Evolutionary conservation across 2,113 vertebrate genomes (phyloP), one percentile per base, ranked within the genome.

Genomic region (Rhinopomastus cyanomelas): DNA sequence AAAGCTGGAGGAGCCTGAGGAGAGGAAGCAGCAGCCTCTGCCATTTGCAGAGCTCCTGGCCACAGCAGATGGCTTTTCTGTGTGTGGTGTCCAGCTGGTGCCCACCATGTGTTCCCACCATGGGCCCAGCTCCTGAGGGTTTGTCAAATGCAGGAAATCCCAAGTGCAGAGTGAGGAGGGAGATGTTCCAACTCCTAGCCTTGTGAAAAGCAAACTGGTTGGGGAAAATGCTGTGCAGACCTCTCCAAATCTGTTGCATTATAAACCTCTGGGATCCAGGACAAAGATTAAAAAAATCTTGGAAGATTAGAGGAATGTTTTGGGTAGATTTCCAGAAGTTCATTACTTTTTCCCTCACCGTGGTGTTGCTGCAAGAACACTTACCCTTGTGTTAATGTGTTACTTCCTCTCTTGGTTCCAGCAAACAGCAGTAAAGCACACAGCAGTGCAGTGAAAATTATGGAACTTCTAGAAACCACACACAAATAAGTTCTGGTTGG

Each of bases 331-430:
- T 94, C 62, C 68, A 93, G 37, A 27, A 75, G 89, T 78, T 92
- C 37, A 53, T 52, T 8, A 69, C 71, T 25, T 32, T 55, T 42
- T 86, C 17, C 22, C 71, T 57, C 15, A 46, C n/a, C 12, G 4
- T 27, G 57, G 34, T n/a, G 30, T 39, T 89, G 85, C 80, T 91
- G 67, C 53, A 90, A 74, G 79, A 86, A 86, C 76, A 87, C 32
- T 88, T 85, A 84, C 53, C 46, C 69, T 72, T 69, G 87, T 83
- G 90, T 60, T 95, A 94, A 93, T 94, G 79, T 96, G 84, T 93
- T 93, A 95, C 78, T 93, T 95, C 95, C 92, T 80, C 81, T 89
- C 51, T 81, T 51, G 67, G 36, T 75, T 90, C 87, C 92, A 95
- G 74, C 76, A 87, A 89, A 79, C 89, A 92, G 91, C 89, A 92